These are phyloP conservation scores for Panagrolaimus sp. DNA, from an alignment of 1,140 invertebrate genomes.

Conservation along the genomic window DNA sequence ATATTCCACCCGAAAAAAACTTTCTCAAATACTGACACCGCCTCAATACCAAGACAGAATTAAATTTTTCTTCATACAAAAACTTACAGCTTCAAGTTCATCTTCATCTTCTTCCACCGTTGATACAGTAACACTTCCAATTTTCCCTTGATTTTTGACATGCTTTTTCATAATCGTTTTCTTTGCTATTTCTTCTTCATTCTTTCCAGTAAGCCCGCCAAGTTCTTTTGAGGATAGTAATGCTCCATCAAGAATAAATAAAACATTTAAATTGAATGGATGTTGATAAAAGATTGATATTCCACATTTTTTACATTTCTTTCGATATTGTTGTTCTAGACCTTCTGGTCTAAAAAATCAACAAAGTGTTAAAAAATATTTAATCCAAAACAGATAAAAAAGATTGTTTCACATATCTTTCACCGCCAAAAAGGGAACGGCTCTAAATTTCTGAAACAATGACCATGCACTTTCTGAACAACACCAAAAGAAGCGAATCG, in stretches of 20 bases:
- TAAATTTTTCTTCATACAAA: constrained; percentile 55
- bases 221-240: constrained; percentile 52
- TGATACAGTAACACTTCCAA: constrained; percentile 95
- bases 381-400: too few species aligned
- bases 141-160: constrained; percentile 99
- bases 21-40: constrained; percentile 48
- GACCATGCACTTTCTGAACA: too few species aligned
- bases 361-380: too few species aligned
- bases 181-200: constrained; percentile 53
- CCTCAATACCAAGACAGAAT: constrained; percentile 46
- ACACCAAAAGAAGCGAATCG: too few species aligned
- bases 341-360: constrained; percentile 66
- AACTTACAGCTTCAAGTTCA: constrained; percentile 66
- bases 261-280: constrained; percentile 59
- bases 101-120: constrained; percentile 72
- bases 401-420: constrained; percentile 22
- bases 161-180: constrained; percentile 83
- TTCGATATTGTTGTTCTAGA: constrained; percentile 81
- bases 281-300: constrained; percentile 91
- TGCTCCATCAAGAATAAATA: constrained; percentile 53
- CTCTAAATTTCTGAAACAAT: constrained; percentile 3
- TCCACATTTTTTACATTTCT: constrained; percentile 79
- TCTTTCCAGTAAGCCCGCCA: constrained; percentile 52
- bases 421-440: constrained; percentile 16
- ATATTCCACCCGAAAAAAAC: too few species aligned